Base-by-base conservation (phyloP, 2,113 vertebrate genomes). In the Phalacrocorax pelagicus region DNA sequence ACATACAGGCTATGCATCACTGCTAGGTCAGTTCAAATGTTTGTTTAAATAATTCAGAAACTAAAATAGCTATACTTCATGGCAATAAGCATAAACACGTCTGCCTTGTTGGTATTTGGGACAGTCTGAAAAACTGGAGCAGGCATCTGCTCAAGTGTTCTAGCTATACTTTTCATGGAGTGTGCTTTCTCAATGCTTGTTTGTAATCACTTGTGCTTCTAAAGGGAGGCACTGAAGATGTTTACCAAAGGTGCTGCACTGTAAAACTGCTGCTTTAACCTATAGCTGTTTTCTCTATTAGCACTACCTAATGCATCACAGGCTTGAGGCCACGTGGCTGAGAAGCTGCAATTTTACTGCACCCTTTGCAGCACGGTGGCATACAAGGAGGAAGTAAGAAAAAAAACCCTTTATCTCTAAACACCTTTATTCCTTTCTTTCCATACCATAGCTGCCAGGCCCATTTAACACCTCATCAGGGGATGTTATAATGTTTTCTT, bases 341-440 rank as follows among this genome's bases (percentile, higher is more conserved):
- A 52, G 55, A 55, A 77, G 58, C 54, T 21, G 63, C 59, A 44
- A 4, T 55, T 79, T 59, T 22, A 59, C 49, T 1, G 19, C 82
- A 46, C 82, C 46, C 29, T 77, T n/a, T 32, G 40, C 38, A 19
- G 32, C 0, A 0, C 0, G 0, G 27, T 34, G 79, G 24, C 26
- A 2, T 59, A 38, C 38, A 38, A 38, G 32, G 51, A 84, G 46
- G 65, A 90, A 81, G 12, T 42, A 75, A 93, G 52, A 2, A 49
- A 86, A 44, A 44, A 44, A 44, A 7, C 15, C 42, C 42, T 15
- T 57, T 55, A 34, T 74, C 47, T 51, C n/a, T 67, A 42, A 71
- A 55, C 15, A 51, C 18, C 11, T 85, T 61, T 74, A 55, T 96
- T 86, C 29, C 12, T 94, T 66, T 74, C 46, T 92, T 90, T 86